These are phyloP conservation scores for Melinaea marsaeus DNA, from an alignment of 2,888 invertebrate genomes.

Conservation along the genomic window DNA sequence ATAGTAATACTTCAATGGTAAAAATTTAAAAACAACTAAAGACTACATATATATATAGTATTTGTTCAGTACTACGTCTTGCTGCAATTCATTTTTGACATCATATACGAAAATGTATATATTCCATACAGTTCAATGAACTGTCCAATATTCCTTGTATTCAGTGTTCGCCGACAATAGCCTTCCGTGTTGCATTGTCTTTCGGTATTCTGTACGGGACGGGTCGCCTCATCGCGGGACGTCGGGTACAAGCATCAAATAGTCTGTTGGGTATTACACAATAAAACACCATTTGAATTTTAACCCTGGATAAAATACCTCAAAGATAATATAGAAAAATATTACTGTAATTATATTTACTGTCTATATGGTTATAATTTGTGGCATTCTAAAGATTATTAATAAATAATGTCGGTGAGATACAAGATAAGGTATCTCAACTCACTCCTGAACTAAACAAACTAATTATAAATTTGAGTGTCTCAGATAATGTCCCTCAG, in stretches of 20 bases:
- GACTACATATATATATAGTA: no score
- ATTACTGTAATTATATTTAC: no score
- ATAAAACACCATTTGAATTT: no score
- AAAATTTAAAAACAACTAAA: no score
- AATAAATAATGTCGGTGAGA: background rate
- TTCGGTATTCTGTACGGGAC: constrained; percentile 54
- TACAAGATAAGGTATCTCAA: background rate
- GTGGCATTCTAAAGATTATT: constrained; percentile 13
- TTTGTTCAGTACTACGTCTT: no score
- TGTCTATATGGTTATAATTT: background rate
- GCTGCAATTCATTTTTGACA: no score
- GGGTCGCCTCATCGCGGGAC: constrained; percentile 40
- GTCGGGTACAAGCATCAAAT: constrained; percentile 15
- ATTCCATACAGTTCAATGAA: background rate
- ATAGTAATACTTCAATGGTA: no score
- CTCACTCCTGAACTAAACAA: background rate
- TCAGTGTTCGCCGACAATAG: constrained; percentile 11
- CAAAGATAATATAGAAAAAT: no score
- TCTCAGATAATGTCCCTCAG: background rate
- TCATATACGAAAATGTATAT: no score
- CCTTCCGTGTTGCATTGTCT: constrained; percentile 36
- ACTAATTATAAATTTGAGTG: constrained; percentile 2
- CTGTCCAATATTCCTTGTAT: constrained; percentile 13
- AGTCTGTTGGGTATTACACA: constrained; percentile 9
- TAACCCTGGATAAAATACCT: no score